phyloP scores from a whole-genome alignment of 2,888 invertebrate genomes.

The Eupithecia exiguata region DNA sequence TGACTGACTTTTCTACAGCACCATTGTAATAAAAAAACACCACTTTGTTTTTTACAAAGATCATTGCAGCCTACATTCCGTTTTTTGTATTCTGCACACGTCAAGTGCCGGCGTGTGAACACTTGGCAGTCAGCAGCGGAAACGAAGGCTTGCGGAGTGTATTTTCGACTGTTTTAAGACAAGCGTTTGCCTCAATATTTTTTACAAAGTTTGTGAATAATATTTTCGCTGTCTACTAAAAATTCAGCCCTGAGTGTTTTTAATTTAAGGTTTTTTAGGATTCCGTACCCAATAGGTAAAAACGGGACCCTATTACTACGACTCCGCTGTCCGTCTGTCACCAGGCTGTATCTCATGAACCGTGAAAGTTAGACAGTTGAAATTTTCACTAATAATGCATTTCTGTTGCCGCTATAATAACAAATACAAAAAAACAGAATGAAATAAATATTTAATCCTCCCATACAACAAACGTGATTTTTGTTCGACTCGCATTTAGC shows the following conservation, averaged over 20 bases:
- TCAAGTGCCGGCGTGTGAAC: neutral
- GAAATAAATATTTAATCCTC: too few relatives aligned
- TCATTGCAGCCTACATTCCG: too few relatives aligned
- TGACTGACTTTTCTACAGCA: neutral
- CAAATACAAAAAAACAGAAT: too few relatives aligned
- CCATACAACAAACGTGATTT: too few relatives aligned
- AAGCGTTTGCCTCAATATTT: neutral
- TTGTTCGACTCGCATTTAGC: too few relatives aligned
- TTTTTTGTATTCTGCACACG: neutral
- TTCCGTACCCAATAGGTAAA: too few relatives aligned
- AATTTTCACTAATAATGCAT: too few relatives aligned
- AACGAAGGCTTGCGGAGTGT: neutral
- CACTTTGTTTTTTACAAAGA: neutral
- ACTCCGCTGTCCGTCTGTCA: too few relatives aligned
- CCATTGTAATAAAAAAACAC: neutral
- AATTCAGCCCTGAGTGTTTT: neutral
- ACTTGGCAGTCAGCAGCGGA: neutral
- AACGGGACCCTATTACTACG: too few relatives aligned
- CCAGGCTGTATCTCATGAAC: too few relatives aligned
- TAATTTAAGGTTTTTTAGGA: neutral
- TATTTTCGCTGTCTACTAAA: neutral
- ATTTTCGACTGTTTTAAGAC: neutral
- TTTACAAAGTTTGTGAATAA: neutral
- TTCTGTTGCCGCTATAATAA: too few relatives aligned
- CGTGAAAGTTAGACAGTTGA: too few relatives aligned